Conservation (phyloP, 2,888 invertebrate species). For the Keiferia lycopersicella region DNA sequence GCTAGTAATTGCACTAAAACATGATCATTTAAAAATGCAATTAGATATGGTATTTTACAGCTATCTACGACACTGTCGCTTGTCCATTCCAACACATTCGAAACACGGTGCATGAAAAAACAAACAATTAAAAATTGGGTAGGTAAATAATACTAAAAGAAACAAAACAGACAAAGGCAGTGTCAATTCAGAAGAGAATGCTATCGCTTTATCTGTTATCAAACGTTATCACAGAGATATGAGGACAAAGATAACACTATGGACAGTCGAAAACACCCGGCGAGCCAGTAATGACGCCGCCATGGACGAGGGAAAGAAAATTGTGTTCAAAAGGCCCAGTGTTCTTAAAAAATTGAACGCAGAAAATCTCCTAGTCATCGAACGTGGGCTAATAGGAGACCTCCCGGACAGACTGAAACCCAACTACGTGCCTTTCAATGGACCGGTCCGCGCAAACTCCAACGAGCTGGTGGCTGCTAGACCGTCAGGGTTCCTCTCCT, state of each 20-base stretch:
- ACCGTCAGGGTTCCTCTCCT: slow-evolving; percentile 67
- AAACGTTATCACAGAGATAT: slow-evolving; percentile 62
- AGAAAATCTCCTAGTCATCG: slow-evolving; percentile 66
- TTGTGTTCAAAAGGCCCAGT: slow-evolving; percentile 56
- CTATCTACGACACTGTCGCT: neutral
- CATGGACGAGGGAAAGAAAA: slow-evolving; percentile 67
- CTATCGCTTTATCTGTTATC: slow-evolving; percentile 49
- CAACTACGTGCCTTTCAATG: slow-evolving; percentile 34
- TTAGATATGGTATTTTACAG: slow-evolving; percentile 3
- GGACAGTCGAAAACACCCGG: slow-evolving; percentile 60
- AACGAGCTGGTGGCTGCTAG: slow-evolving; percentile 68
- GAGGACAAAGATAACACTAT: slow-evolving; percentile 47
- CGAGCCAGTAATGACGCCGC: slow-evolving; percentile 61
- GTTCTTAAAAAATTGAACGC: slow-evolving; percentile 68
- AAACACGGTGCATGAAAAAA: neutral
- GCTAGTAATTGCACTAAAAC: neutral
- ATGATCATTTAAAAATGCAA: slow-evolving; percentile 6
- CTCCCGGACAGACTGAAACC: slow-evolving; percentile 68
- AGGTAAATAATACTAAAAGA: slow-evolving; percentile 21
- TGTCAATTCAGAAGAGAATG: slow-evolving; percentile 31
- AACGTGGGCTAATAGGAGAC: slow-evolving; percentile 69
- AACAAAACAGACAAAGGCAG: slow-evolving; percentile 22
- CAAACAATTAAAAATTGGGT: neutral
- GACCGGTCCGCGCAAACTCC: slow-evolving; percentile 57
- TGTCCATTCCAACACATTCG: neutral